Conservation (phyloP, 2,113 vertebrate species). For the Patagioenas fasciata region DNA sequence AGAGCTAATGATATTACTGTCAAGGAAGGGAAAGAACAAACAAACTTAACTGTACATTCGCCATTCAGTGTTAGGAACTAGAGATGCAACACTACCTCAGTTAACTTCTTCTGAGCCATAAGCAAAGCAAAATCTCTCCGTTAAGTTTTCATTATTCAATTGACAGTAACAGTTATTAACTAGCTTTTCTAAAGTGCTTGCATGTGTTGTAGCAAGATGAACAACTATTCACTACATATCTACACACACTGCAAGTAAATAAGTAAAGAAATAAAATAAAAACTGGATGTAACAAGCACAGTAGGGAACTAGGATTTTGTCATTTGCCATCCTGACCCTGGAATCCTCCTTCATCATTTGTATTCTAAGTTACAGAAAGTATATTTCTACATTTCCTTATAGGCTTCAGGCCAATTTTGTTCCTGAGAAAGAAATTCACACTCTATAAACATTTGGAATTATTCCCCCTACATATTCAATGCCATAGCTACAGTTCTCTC, state of each 20-base stretch:
- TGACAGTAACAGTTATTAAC: background rate
- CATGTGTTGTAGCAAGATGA: background rate
- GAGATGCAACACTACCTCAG: background rate
- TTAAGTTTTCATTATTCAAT: background rate
- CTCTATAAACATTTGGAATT: background rate
- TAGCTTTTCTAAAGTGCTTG: background rate
- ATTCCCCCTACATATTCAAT: background rate
- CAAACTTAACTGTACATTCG: background rate
- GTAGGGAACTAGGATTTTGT: background rate
- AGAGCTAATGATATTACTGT: background rate
- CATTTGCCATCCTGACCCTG: background rate
- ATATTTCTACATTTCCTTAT: background rate
- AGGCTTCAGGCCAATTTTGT: background rate
- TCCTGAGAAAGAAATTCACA: background rate
- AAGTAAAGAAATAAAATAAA: background rate
- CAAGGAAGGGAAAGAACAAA: background rate
- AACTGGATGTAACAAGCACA: background rate
- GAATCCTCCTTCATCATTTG: background rate
- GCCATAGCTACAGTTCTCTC: background rate
- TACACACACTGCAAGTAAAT: background rate
- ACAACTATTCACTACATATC: background rate
- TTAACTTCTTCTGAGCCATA: background rate
- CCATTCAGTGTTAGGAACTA: background rate
- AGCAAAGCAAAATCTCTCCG: background rate
- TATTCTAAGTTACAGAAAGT: background rate